Percentiles rank a stretch among this genome's conserved stretches.
These are phyloP conservation scores for Aleiodes sp. DNA, from an alignment of 1,140 invertebrate species.

Conservation along the genomic window DNA sequence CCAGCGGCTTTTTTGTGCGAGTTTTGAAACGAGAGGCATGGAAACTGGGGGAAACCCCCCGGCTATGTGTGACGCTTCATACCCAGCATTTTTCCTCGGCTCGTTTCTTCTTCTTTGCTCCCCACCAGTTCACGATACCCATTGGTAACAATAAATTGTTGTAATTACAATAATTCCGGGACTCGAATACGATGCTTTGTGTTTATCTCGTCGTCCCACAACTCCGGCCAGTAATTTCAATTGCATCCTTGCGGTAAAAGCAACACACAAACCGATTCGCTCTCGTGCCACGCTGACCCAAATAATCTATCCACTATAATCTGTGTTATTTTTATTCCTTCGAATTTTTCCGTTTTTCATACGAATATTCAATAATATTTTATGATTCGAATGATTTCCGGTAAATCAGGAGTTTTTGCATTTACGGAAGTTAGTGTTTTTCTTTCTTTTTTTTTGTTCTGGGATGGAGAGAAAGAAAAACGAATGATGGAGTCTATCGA, in stretches of 20 bases:
- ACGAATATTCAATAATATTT: too few relatives aligned
- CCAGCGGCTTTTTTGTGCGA: too few relatives aligned
- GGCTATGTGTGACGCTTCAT: neutral
- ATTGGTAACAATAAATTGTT: slow-evolving; percentile 58
- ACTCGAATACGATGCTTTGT: slow-evolving; percentile 49
- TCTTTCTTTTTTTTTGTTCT: too few relatives aligned
- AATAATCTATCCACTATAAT: slow-evolving; percentile 35
- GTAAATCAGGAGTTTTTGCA: too few relatives aligned
- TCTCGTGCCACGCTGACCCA: slow-evolving; percentile 42
- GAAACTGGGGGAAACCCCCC: neutral
- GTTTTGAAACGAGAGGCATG: neutral
- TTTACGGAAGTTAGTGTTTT: too few relatives aligned
- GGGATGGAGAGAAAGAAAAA: too few relatives aligned
- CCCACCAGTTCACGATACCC: neutral
- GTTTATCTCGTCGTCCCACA: slow-evolving; percentile 44
- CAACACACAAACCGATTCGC: slow-evolving; percentile 29
- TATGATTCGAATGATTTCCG: too few relatives aligned
- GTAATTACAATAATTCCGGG: slow-evolving; percentile 59
- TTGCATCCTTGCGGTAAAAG: slow-evolving; percentile 47
- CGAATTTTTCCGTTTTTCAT: too few relatives aligned
- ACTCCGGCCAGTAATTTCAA: slow-evolving; percentile 49
- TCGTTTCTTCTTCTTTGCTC: neutral
- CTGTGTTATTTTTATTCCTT: too few relatives aligned
- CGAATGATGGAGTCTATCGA: too few relatives aligned
- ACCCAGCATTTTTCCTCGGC: neutral